Percentiles rank a stretch among this genome's conserved stretches.
Conservation (phyloP, 2,888 invertebrate genomes). For the Hylaea fasciaria region DNA sequence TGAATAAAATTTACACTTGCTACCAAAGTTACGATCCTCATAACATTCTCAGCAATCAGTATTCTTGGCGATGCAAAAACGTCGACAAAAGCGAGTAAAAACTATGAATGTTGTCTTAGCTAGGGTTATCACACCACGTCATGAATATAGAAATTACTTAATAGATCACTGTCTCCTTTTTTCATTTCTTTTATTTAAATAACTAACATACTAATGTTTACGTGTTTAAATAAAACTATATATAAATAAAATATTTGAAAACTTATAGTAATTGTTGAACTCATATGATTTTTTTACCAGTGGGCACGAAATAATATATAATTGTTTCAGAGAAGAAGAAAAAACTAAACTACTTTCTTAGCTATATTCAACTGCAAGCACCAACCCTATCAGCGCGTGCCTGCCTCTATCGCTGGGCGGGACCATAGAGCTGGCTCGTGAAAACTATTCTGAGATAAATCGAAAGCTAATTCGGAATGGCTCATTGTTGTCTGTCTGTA, state of each 20-base stretch:
- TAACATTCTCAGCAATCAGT: constrained; percentile 24
- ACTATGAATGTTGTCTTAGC: constrained; percentile 46
- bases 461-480: constrained; percentile 81
- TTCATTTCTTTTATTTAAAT: no score
- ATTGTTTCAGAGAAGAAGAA: no score
- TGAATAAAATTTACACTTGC: constrained; percentile 13
- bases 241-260: no score
- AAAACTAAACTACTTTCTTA: no score
- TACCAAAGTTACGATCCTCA: constrained; percentile 16
- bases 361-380: neutral
- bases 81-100: constrained; percentile 43
- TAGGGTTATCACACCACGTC: constrained; percentile 19
- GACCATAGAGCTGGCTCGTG: constrained; percentile 56
- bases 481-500: constrained; percentile 80
- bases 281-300: no score
- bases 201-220: no score
- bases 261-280: no score
- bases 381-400: constrained; percentile 26
- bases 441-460: constrained; percentile 78
- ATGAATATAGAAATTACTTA: no score
- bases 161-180: no score
- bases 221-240: no score
- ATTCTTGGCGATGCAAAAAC: constrained; percentile 26
- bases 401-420: constrained; percentile 50
- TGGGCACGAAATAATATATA: no score